Evolutionary conservation across 2,888 invertebrate genomes (phyloP).

Genomic region (Colostygia pectinataria): DNA sequence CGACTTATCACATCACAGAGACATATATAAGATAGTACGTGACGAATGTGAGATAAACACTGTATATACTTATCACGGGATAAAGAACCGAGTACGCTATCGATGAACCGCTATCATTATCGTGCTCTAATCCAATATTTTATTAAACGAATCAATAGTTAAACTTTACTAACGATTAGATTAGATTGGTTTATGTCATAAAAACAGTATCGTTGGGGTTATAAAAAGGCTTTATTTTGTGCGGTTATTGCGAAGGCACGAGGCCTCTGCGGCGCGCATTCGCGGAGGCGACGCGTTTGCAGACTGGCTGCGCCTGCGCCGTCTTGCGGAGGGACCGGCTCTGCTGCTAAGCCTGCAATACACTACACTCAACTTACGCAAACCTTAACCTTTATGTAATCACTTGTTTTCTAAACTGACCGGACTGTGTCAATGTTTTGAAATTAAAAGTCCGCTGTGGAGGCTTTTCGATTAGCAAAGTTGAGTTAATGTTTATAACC

Average conservation of each 20-base stretch:
- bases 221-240: slow-evolving; percentile 1
- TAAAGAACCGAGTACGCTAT: slow-evolving; percentile 48
- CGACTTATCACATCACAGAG: slow-evolving; percentile 28
- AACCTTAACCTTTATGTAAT: slow-evolving; percentile 70
- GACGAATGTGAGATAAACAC: slow-evolving; percentile 31
- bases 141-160: slow-evolving; percentile 26
- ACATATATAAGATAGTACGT: slow-evolving; percentile 7
- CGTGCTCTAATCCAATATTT: slow-evolving; percentile 27
- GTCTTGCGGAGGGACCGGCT: too few species aligned
- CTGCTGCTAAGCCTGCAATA: slow-evolving; percentile 23
- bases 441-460: slow-evolving; percentile 24
- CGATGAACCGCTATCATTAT: slow-evolving; percentile 48
- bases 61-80: slow-evolving; percentile 39
- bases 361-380: slow-evolving; percentile 56
- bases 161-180: slow-evolving; percentile 21
- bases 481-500: too few species aligned
- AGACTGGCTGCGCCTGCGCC: slow-evolving; percentile 9
- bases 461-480: background rate
- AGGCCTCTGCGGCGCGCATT: slow-evolving; percentile 26
- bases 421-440: slow-evolving; percentile 46
- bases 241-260: slow-evolving; percentile 18
- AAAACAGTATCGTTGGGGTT: background rate
- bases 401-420: slow-evolving; percentile 54
- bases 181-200: slow-evolving; percentile 5
- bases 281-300: slow-evolving; percentile 37